Evolutionary conservation across 2,888 invertebrate species (phyloP), one percentile per base, ranked within the genome.

Genomic region (Eilema depressum): DNA sequence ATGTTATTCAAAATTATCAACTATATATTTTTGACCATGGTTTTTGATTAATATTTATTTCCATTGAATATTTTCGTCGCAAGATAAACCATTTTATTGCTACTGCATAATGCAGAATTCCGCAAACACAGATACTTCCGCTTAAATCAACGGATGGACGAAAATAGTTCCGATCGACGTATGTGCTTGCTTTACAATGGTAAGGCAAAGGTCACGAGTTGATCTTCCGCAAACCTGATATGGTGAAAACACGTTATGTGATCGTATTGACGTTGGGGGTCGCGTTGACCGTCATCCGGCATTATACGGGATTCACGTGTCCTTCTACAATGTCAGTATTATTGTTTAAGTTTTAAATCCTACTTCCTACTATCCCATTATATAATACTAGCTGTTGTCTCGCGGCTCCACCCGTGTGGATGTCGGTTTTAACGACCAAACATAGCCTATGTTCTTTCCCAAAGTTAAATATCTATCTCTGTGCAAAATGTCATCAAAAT

Each of bases 181-280:
- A 53, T 30, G 7, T 74, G 37, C 70, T 71, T 75, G 71, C 74
- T 33, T 66, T 33, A 66, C 57, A 57, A 56, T 37, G 14, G 20
- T 41, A 63, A 73, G 79, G 60, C 74, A 75, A 82, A 83, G 79
- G 81, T 75, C 74, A 66, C 63, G 56, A 30, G 77, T 73, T 79
- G 70, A 76, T 81, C 83, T 82, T 82, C 81, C 82, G 79, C 57
- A 62, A 73, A 12, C 77, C 82, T 69, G 67, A 70, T 75, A 76
- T 75, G 81, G 81, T 63, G 71, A 77, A 79, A 79, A 83, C 81
- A 77, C 56, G 83, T 83, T 81, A 79, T 70, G 72, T 75, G 70
- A 71, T 66, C 66, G 70, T 70, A 66, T 66, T 69, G 68, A 68
- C 30, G 59, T 53, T 23, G 59, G 73, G 68, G 73, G 69, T 74